Evolutionary conservation across 2,113 vertebrate species (phyloP).

Genomic region (Parus major): DNA sequence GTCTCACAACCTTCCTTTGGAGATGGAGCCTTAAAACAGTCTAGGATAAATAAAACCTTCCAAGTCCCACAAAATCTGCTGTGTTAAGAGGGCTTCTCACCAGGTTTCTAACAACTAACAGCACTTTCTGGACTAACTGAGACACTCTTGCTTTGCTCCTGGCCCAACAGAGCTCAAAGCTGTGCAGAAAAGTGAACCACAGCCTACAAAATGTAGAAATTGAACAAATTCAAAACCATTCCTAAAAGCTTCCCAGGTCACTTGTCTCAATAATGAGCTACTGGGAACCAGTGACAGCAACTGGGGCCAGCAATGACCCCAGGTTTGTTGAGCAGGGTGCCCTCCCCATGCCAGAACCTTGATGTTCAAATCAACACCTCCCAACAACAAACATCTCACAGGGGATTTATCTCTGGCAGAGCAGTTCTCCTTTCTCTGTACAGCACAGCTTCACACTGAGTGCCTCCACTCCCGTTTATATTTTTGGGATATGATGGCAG

Average conservation of each 20-base stretch:
- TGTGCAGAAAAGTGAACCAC: not conserved
- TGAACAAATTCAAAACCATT: not conserved
- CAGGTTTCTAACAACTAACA: not conserved
- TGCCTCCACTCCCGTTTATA: rapidly evolving
- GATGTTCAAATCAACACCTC: not conserved
- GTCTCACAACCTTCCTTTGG: not conserved
- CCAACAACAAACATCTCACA: not conserved
- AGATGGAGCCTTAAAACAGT: not conserved
- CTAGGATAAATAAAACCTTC: not conserved
- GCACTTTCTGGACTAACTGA: not conserved
- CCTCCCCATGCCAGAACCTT: not conserved
- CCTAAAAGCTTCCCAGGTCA: not conserved
- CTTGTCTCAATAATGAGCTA: not conserved
- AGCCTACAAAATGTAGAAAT: not conserved
- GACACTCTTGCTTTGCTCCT: not conserved
- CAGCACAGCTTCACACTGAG: not conserved
- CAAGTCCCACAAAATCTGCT: not conserved
- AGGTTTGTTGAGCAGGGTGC: not conserved
- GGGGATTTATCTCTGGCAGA: not conserved
- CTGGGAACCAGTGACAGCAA: rapidly evolving
- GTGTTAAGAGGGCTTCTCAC: not conserved
- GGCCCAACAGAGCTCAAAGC: not conserved
- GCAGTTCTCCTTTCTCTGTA: not conserved
- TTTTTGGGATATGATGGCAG: not conserved
- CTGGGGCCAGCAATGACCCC: not conserved